Base-by-base conservation (phyloP, 2,113 vertebrate genomes). In the Odontesthes bonariensis region DNA sequence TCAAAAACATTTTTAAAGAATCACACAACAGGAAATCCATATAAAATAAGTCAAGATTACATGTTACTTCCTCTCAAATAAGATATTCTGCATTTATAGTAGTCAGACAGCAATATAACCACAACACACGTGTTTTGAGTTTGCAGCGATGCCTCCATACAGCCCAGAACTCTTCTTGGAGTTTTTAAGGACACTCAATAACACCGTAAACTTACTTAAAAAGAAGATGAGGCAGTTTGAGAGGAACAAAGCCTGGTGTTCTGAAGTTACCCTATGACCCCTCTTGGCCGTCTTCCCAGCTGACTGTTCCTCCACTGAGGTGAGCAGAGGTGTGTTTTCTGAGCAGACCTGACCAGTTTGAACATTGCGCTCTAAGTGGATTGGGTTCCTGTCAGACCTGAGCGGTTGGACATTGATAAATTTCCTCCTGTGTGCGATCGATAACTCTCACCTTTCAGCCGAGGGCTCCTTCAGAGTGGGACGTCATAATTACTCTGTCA, bases 401-500 rank as follows among this genome's bases (percentile, higher is more conserved):
- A 94, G 88, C 83, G 81, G 82, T 89, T 82, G 94, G 96, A 98
- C 96, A 96, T 95, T 98, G 97, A 98, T 97, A 96, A 97, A 98
- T 98, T 95, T 96, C 95, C 94, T 93, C 82, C 93, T 89, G 92
- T 92, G 93, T 92, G 91, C 93, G 95, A 98, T 97, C 96, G 95
- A 98, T 98, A 98, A 95, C 94, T 95, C 83, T 93, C 93, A 91
- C 94, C 91, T 92, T 75, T 95, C 91, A 81, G 94, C 69, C 69
- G 89, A 89, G 90, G 93, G 94, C 89, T 87, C 89, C 84, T 86
- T 81, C 86, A 82, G 94, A 95, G 92, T 90, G 90, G 91, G 92
- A 94, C 93, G 91, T 95, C 96, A 62, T 97, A 97, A 98, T 98
- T 97, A 98, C 95, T 94, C 94, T 98, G 97, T 98, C 96, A 98